These are phyloP conservation scores for Tragelaphus buxtoni DNA, from an alignment of 2,113 vertebrate genomes.

Conservation along the genomic window DNA sequence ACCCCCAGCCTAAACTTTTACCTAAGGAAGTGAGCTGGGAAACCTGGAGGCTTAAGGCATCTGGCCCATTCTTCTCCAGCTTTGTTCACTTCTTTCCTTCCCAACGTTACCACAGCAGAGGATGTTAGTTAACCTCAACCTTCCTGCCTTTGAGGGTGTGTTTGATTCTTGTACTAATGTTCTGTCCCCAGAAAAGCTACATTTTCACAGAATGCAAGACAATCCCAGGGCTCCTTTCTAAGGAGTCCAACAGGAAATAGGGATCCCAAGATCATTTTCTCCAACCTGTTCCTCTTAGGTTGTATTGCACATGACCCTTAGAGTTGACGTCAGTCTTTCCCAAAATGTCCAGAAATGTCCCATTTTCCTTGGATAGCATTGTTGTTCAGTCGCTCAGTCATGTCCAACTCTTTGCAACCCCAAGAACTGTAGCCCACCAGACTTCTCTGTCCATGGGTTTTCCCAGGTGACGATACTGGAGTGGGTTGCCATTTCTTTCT, in stretches of 20 bases:
- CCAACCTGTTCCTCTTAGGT: neutral
- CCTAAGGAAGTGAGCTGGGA: slow-evolving; percentile 40
- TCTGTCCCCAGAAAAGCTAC: neutral
- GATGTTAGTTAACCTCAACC: slow-evolving; percentile 28
- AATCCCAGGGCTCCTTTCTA: neutral
- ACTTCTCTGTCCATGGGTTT: neutral
- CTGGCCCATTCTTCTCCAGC: slow-evolving; percentile 36
- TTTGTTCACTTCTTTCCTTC: slow-evolving; percentile 34
- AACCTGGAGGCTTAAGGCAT: neutral
- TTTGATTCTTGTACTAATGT: slow-evolving; percentile 15
- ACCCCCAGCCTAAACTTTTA: slow-evolving; percentile 33
- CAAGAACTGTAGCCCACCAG: neutral
- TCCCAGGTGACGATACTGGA: neutral
- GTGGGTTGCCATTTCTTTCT: neutral
- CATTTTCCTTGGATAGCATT: slow-evolving; percentile 7
- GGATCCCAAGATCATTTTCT: neutral
- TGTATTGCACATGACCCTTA: neutral
- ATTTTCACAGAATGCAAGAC: neutral
- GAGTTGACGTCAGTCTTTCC: neutral
- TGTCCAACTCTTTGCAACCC: neutral
- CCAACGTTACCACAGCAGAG: neutral
- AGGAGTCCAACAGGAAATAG: neutral
- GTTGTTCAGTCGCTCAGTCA: neutral
- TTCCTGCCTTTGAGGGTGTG: slow-evolving; percentile 36
- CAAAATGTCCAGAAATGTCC: neutral